A percentile compares a stretch with the other conserved stretches of the same genome.
Conservation (phyloP, 2,797 vertebrate species). For the Mionectes olivaceus region DNA sequence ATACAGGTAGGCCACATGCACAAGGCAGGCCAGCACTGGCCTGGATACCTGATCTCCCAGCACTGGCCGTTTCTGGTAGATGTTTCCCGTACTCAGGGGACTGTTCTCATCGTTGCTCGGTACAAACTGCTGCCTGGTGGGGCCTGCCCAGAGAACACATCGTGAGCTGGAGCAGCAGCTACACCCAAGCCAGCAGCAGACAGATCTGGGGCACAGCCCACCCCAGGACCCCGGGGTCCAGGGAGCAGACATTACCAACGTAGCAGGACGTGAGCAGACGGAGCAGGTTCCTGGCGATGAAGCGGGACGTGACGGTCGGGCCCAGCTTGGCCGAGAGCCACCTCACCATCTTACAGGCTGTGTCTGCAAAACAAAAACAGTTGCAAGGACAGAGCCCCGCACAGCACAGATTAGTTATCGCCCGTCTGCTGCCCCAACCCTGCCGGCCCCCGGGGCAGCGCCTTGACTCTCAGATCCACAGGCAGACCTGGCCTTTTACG, state of each 20-base stretch:
- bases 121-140: conserved; percentile 91
- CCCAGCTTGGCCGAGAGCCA: conserved; percentile 97
- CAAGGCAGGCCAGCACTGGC: conserved; percentile 92
- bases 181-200: not conserved
- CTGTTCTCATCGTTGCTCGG: conserved; percentile 80
- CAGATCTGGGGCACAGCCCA: not conserved
- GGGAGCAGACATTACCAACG: conserved; percentile 81
- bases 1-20: conserved; percentile 94
- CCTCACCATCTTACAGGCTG: conserved; percentile 95
- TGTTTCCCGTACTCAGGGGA: conserved; percentile 83
- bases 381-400: conserved; percentile 6
- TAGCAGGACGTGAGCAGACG: conserved; percentile 95
- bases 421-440: not conserved
- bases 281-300: conserved; percentile 92
- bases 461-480: not conserved
- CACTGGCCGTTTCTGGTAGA: conserved; percentile 92
- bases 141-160: conserved; percentile 75
- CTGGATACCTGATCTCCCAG: conserved; percentile 90
- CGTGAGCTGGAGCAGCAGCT: not conserved
- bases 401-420: not conserved
- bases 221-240: not conserved
- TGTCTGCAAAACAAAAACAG: conserved; percentile 83
- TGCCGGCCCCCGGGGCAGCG: not conserved
- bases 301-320: conserved; percentile 92
- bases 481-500: not conserved